Base-by-base conservation (phyloP, 2,888 invertebrate species). In the Colletes collaris region DNA sequence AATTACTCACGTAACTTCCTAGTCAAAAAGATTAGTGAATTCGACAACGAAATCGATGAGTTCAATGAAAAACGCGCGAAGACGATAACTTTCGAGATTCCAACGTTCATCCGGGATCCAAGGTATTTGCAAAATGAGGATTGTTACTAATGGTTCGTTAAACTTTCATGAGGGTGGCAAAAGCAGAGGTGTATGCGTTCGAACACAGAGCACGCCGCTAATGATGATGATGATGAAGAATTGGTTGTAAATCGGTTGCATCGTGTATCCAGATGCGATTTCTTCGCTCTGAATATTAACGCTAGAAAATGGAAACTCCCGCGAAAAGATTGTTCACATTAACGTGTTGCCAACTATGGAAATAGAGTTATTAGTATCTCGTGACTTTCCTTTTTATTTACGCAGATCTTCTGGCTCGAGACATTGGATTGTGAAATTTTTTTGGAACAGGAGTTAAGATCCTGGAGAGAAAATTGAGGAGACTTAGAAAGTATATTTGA, bases 201-300 rank as follows among this genome's bases (percentile, higher is more conserved):
- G 50, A 44, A n/a, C 64, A 50, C 27, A 35, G 10, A 44, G 13
- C 46, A 5, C 16, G 16, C 16, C 16, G 16, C 16, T 16, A 40
- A 67, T 44, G 63, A 67, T 55, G 68, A 83, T 69, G 50, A 69
- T 52, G 68, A 83, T 62, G 66, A 75, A 68, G 44, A 55, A 79
- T 74, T 56, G 79, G 59, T 65, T 44, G 52, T 55, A 55, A 53
- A 64, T 50, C 75, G 55, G 44, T 66, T 27, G 49, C 64, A 52
- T 50, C 59, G 67, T 16, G 44, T 46, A 44, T 40, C 53, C 27
- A 44, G 55, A 37, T 40, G 49, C 60, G 59, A 56, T 75, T 75
- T 67, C 67, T 62, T 62, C 52, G 55, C 62, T 67, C 35, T 7
- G 49, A 7, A 13, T 55, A 66, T 62, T 27, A 44, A 37, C 50